Evolutionary conservation across 2,797 vertebrate species (phyloP).

Genomic region (Sebastes diaconus): DNA sequence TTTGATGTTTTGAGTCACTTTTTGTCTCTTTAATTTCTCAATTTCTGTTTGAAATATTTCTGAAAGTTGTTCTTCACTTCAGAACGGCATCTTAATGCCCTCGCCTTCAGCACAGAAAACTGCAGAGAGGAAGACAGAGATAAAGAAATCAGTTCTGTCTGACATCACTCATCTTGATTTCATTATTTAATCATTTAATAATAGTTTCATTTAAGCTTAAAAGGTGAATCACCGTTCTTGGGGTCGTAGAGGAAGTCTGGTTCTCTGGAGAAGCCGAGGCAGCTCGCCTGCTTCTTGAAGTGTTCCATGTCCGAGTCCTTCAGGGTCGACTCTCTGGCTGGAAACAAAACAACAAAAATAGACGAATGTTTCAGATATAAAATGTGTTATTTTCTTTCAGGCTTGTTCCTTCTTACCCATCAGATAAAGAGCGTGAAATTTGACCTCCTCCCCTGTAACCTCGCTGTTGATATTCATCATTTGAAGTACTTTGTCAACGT

Average conservation of each 20-base stretch:
- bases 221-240: too few species aligned
- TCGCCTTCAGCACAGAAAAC: too few species aligned
- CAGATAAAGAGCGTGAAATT: background rate
- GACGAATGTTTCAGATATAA: background rate
- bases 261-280: too few species aligned
- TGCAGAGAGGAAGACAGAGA: too few species aligned
- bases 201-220: too few species aligned
- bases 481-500: accelerated
- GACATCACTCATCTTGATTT: too few species aligned
- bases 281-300: background rate
- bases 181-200: too few species aligned
- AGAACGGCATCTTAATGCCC: too few species aligned
- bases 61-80: background rate
- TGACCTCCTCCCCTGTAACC: accelerated
- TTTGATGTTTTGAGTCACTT: too few species aligned
- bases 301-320: background rate
- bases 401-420: slow-evolving; percentile 14
- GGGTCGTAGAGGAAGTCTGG: too few species aligned
- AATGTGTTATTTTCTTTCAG: accelerated
- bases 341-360: background rate
- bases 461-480: accelerated
- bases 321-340: background rate
- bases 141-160: too few species aligned
- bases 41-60: background rate
- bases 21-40: background rate